Evolutionary conservation across 2,113 vertebrate species (phyloP).

Genomic region (Chauna torquata): DNA sequence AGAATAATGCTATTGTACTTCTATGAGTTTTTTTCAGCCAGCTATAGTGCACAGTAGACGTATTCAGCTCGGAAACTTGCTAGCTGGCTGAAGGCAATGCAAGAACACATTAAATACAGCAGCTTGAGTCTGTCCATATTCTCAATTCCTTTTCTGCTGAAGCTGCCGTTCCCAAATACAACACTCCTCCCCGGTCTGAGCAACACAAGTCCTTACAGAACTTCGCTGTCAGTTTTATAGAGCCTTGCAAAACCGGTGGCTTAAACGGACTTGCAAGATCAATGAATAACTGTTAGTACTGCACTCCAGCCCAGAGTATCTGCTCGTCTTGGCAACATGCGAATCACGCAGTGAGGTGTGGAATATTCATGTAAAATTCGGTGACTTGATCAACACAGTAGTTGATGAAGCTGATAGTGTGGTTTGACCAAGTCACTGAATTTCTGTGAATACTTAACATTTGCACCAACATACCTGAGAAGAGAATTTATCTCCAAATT

Average conservation of each 20-base stretch:
- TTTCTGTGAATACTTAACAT: neutral
- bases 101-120: neutral
- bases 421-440: neutral
- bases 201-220: neutral
- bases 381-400: neutral
- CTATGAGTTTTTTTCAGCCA: neutral
- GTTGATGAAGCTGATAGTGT: neutral
- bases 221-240: neutral
- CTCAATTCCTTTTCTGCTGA: neutral
- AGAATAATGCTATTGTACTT: neutral
- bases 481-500: neutral
- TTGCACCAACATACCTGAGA: neutral
- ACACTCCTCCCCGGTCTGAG: neutral
- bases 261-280: neutral
- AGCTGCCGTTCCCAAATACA: neutral
- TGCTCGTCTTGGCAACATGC: neutral
- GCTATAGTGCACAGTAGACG: neutral
- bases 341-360: fast-evolving
- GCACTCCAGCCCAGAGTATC: neutral
- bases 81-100: neutral
- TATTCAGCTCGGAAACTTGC: neutral
- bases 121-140: neutral
- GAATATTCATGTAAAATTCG: neutral
- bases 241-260: neutral
- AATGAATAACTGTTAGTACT: neutral